Conservation (phyloP, 2,888 invertebrate genomes). For the Microctonus brassicae region DNA sequence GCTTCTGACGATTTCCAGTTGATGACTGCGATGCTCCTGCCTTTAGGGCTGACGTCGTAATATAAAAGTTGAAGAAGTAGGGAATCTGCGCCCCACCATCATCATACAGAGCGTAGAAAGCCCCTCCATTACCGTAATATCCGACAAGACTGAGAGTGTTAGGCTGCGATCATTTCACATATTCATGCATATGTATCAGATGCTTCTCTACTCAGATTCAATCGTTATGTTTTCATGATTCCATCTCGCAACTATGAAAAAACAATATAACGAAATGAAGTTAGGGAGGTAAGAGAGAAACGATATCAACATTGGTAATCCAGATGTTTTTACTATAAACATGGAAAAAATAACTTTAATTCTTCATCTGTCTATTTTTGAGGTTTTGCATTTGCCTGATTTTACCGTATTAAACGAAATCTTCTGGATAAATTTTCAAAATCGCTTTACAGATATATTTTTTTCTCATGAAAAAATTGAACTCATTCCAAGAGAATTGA, state of each 20-base stretch:
- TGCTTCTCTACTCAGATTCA: conserved; percentile 3
- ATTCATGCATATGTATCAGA: background rate
- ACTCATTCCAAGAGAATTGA: too few relatives aligned
- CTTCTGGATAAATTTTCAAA: too few relatives aligned
- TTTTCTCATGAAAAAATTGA: too few relatives aligned
- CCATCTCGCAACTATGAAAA: background rate
- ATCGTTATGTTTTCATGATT: background rate
- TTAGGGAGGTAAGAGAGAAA: background rate
- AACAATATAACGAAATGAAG: background rate
- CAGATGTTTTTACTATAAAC: background rate
- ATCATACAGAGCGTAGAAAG: background rate
- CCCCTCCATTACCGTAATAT: background rate
- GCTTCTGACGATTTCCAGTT: conserved; percentile 53
- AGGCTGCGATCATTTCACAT: background rate
- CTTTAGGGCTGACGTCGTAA: conserved; percentile 14
- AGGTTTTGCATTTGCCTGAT: background rate
- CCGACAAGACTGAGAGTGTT: background rate
- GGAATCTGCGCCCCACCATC: conserved; percentile 28
- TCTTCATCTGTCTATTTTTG: background rate
- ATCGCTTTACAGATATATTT: too few relatives aligned
- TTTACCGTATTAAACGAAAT: background rate
- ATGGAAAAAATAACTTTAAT: background rate
- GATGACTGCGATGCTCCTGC: conserved; percentile 51
- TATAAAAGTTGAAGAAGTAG: conserved; percentile 25
- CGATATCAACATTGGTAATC: background rate